Evolutionary conservation across 2,113 vertebrate genomes (phyloP).

Genomic region (Oncorhynchus nerka): DNA sequence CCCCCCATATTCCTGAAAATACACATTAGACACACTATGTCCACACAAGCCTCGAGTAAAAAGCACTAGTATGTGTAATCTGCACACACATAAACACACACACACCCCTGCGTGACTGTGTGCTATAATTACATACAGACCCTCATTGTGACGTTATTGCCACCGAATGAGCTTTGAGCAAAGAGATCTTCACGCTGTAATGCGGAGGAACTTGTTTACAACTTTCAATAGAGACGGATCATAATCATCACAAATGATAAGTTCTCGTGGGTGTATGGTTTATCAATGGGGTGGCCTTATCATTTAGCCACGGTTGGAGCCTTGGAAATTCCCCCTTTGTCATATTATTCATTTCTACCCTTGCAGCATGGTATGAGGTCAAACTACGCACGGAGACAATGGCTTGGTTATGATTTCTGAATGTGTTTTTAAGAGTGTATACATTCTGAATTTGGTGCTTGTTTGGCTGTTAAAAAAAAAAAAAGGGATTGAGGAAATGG

Average conservation of each 20-base stretch:
- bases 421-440: background rate
- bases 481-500: slow-evolving; percentile 34
- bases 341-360: no score
- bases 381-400: no score
- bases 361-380: no score
- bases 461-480: slow-evolving; percentile 10
- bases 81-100: background rate
- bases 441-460: background rate
- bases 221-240: no score
- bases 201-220: no score
- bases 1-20: background rate
- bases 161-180: slow-evolving; percentile 26
- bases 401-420: no score
- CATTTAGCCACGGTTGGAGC: background rate
- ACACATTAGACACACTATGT: background rate
- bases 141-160: slow-evolving; percentile 23
- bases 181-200: background rate
- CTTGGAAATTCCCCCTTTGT: background rate
- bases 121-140: slow-evolving; percentile 29
- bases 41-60: background rate
- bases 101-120: background rate
- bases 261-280: background rate
- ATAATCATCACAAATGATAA: no score
- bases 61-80: background rate
- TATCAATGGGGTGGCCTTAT: slow-evolving; percentile 1